These are phyloP conservation scores for Caenorhabditis uteleia DNA, from an alignment of 2,888 invertebrate genomes.

Conservation along the genomic window DNA sequence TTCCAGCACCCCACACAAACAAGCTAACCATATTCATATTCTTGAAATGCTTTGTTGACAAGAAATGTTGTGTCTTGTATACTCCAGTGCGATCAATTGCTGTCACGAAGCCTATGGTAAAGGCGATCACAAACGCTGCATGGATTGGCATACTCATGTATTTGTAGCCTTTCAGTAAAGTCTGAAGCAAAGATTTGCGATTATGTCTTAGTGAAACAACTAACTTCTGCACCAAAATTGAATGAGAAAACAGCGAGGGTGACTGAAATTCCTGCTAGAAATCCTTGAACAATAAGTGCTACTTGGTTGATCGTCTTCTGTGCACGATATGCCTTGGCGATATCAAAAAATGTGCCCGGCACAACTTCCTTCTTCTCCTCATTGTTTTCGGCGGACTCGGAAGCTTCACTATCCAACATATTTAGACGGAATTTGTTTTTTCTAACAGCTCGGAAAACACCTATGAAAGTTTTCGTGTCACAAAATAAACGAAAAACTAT, in stretches of 20 bases:
- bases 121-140: constrained; percentile 38
- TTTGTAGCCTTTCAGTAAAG: constrained; percentile 29
- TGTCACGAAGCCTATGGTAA: constrained; percentile 35
- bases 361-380: constrained; percentile 12
- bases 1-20: constrained; percentile 34
- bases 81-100: constrained; percentile 38
- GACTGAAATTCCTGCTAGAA: constrained; percentile 54
- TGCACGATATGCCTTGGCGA: constrained; percentile 15
- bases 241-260: constrained; percentile 54
- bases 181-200: too few relatives aligned
- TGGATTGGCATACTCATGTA: constrained; percentile 45
- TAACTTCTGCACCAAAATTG: constrained; percentile 48
- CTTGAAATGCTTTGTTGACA: constrained; percentile 6
- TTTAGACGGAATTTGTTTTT: too few relatives aligned
- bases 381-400: too few relatives aligned
- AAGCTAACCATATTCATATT: constrained; percentile 21
- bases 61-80: constrained; percentile 26
- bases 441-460: too few relatives aligned
- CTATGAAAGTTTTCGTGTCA: too few relatives aligned
- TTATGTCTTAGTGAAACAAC: not conserved
- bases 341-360: constrained; percentile 9
- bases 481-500: too few relatives aligned
- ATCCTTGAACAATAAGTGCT: constrained; percentile 41
- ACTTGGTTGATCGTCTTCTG: constrained; percentile 19
- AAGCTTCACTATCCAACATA: too few relatives aligned